Evolutionary conservation across 2,113 vertebrate species (phyloP), one percentile per base, ranked within the genome.

Genomic region (Hypanus sabinus): DNA sequence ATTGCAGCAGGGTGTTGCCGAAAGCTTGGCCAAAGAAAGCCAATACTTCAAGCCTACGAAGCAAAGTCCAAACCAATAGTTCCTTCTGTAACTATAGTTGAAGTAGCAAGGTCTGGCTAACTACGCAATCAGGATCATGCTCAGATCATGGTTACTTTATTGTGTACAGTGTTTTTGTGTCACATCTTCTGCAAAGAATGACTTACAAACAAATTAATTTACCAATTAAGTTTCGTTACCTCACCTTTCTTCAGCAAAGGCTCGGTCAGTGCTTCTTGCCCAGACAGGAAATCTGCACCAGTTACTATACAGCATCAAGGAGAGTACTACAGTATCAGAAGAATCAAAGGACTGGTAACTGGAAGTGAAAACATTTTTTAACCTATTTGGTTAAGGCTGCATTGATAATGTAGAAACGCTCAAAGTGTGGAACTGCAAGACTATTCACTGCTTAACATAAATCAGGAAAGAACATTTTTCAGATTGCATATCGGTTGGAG

Each of bases 201-300:
- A 87, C 57, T n/a, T 60, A 24, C 8, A 92, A 92, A 92, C 65
- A 92, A 36, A 92, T 36, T 20, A 2, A 92, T 70, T 92, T 92
- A 7, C 55, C 55, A 57, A 27, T 27, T 93, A 33, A 73, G 68
- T 73, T 73, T 93, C 36, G 62, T 92, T 71, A 38, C 70, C 46
- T 70, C 62, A 22, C 62, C 36, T 57, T 91, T 46, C 18, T 93
- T 91, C 36, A 93, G 30, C 68, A 93, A 93, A 73, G 24, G 4
- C 38, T 73, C 91, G 27, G 68, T 55, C 68, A 93, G 22, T 30
- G 14, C 38, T 24, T 9, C 27, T 73, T 93, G 91, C 38, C 12
- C 91, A 93, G 91, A 12, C 18, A 93, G 55, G 30, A 90, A 33
- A 90, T 65, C 5, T 68, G n/a, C n/a, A 20, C 5, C 62, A n/a